Evolutionary conservation across 2,113 vertebrate genomes (phyloP).

Genomic region (Sinocyclocheilus anophthalmus): DNA sequence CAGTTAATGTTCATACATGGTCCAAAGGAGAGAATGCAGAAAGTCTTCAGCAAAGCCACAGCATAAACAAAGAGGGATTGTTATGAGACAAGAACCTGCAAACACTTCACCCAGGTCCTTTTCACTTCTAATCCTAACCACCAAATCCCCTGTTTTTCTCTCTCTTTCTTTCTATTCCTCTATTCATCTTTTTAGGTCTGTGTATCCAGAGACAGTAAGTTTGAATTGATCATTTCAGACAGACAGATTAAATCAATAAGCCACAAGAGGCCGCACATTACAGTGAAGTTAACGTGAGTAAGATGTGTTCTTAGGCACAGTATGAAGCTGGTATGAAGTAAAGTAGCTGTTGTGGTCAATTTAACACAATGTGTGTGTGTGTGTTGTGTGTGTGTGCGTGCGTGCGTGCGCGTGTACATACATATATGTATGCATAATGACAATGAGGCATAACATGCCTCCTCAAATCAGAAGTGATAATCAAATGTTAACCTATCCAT

Average conservation of each 20-base stretch:
- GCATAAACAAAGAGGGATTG: conserved; percentile 26
- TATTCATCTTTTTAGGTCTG: background rate
- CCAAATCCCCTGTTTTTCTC: conserved; percentile 24
- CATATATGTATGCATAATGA: too few species aligned
- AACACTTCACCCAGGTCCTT: conserved; percentile 18
- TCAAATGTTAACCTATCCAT: too few species aligned
- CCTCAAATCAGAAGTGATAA: too few species aligned
- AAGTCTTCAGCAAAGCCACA: conserved; percentile 22
- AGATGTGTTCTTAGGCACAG: background rate
- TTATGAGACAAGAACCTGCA: conserved; percentile 12
- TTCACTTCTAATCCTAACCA: conserved; percentile 8
- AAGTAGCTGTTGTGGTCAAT: too few species aligned
- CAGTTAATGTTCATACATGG: conserved; percentile 18
- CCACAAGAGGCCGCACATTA: background rate
- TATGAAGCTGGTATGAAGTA: background rate
- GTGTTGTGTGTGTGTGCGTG: too few species aligned
- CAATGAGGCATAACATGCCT: too few species aligned
- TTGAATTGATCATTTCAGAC: background rate
- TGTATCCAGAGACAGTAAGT: background rate
- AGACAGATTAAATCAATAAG: background rate
- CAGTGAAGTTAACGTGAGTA: background rate
- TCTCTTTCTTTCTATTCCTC: conserved; percentile 12
- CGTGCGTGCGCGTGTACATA: too few species aligned
- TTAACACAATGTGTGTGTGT: background rate
- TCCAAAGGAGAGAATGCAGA: conserved; percentile 33